Base-by-base conservation (phyloP, 2,888 invertebrate genomes). In the Lycia hirtaria region DNA sequence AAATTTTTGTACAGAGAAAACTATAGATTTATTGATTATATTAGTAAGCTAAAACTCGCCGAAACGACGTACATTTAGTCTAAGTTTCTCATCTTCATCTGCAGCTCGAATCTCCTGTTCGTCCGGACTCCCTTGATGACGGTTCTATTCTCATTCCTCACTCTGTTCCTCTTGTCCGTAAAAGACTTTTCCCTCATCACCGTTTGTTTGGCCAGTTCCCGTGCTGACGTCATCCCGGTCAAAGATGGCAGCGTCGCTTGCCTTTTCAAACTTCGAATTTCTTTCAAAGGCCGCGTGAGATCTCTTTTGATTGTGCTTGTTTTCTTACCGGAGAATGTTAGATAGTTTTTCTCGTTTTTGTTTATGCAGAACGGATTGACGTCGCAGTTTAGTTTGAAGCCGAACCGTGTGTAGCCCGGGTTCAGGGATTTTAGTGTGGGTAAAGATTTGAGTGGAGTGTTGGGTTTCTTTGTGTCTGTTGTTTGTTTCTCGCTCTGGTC, bases 71-170 rank as follows among this genome's bases (percentile, higher is more conserved):
- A 26, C 20, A 2, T 28, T 51, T 72, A 66, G 1, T 81, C 76
- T 10, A 93, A 68, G 64, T 93, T 93, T 17, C 95, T 92, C 80
- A 94, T 90, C 67, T 93, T 88, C 96, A 96, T 96, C 70, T 95
- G 94, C 51, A 96, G 78, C 52, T 96, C 95, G 68, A 96, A 96
- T 37, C 96, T 87, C 32, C 95, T 89, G 79, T 96, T 96, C 0
- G 94, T 94, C 30, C 96, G 86, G 0, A 96, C 95, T 0, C 95
- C 95, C 61, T 94, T 94, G 0, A 96, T 86, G 4, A 92, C 73
- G 0, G 86, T 87, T 44, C 94, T 87, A 40, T 79, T 89, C 51
- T 91, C 85, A 14, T 80, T 84, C 51, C 92, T 83, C 15, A 67
- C 80, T 1, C 64, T 61, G 12, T 71, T 75, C 9, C 85, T 78